Evolutionary conservation across 2,113 vertebrate species (phyloP).

Genomic region (Glaucomys volans): DNA sequence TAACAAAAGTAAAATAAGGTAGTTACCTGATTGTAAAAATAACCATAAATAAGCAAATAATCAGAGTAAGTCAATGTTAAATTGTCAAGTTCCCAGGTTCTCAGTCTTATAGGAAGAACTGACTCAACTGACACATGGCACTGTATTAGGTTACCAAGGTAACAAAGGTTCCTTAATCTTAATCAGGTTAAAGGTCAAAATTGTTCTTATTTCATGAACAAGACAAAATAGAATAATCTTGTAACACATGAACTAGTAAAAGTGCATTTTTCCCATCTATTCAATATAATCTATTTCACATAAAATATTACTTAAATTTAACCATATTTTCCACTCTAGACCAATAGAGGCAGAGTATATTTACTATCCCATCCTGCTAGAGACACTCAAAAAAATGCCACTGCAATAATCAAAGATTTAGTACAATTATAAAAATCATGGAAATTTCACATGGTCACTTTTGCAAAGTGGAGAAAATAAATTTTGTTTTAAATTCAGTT

Average conservation of each 20-base stretch:
- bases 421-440: not conserved
- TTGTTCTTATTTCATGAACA: not conserved
- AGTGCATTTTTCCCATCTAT: not conserved
- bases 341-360: not conserved
- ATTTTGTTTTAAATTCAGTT: not conserved
- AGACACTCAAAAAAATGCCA: not conserved
- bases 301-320: slow-evolving; percentile 9
- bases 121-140: not conserved
- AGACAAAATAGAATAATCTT: not conserved
- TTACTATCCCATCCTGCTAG: not conserved
- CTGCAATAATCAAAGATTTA: not conserved
- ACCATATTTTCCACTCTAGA: not conserved
- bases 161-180: not conserved
- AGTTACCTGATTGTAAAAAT: not conserved
- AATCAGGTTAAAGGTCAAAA: not conserved
- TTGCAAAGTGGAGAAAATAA: not conserved
- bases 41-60: not conserved
- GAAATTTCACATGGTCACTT: not conserved
- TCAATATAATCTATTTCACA: slow-evolving; percentile 3
- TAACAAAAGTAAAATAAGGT: not conserved
- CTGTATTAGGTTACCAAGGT: not conserved
- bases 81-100: not conserved
- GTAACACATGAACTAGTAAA: not conserved
- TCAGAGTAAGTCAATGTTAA: not conserved
- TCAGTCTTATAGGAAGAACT: not conserved